Evolutionary conservation across 2,113 vertebrate species (phyloP), one percentile per base, ranked within the genome.

Genomic region (Acanthisitta chloris): DNA sequence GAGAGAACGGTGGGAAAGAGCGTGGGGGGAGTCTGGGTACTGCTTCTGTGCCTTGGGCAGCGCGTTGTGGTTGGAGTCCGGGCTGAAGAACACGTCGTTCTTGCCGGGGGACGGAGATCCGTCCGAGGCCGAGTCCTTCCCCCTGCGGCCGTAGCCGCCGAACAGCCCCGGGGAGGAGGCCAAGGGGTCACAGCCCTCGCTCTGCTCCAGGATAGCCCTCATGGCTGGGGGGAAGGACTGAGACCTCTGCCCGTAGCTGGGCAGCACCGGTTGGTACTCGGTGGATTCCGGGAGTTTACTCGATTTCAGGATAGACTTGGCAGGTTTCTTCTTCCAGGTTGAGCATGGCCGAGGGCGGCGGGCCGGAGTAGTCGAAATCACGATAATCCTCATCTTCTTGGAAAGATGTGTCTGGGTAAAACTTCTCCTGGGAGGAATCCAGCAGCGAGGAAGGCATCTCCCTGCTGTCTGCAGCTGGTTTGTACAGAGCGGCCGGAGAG

Each of bases 341-440:
- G 33, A 97, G 94, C 91, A 98, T 96, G 42, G 98, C 97, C 40
- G 86, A 98, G 2, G 96, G 98, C 2, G 97, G 98, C 3, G 97
- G 97, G 12, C 97, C 94, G 0, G 97, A 98, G 90, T 98, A 98
- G 14, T 98, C 98, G 1, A 98, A 98, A 88, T 98, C 98, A 0
- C 98, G 97, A 86, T 98, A 97, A 86, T 98, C 98, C 94, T 98
- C 98, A 8, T 99, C 97, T 70, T 98, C 98, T 89, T 98, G 95
- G 85, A 98, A 98, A 78, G 98, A 97, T 1, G 98, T 97, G 42
- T 98, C 98, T 0, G 98, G 97, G 81, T 97, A 98, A 84, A 98
- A 98, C 86, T 98, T 98, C 74, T 98, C 98, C 95, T 98, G 97
- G 8, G 98, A 97, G 34, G 98, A 98, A 83, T 98, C 98, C 96